phyloP scores from a whole-genome alignment of 1,140 invertebrate genomes.

The Hylaeus volcanicus region DNA sequence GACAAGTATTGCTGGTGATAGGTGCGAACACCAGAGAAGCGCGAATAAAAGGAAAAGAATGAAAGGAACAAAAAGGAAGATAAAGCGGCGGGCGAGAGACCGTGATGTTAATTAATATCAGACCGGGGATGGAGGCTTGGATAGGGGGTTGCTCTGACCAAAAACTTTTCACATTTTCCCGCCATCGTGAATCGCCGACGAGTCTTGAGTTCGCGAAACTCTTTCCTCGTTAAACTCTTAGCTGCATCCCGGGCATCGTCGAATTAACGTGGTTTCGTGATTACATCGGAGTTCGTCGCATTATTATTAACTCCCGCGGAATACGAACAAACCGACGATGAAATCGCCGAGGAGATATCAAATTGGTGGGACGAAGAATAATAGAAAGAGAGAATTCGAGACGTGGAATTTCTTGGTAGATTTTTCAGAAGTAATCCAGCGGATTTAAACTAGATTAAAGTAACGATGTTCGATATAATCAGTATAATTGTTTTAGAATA shows the following conservation, averaged over 20 bases:
- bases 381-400: not conserved
- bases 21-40: slow-evolving; percentile 6
- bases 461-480: too few species aligned
- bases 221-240: slow-evolving; percentile 56
- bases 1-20: slow-evolving; percentile 43
- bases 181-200: slow-evolving; percentile 44
- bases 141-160: slow-evolving; percentile 19
- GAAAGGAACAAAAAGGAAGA: slow-evolving; percentile 28
- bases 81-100: slow-evolving; percentile 20
- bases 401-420: too few species aligned
- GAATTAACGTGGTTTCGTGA: slow-evolving; percentile 61
- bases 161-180: slow-evolving; percentile 63
- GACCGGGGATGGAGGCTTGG: not conserved
- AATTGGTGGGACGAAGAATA: slow-evolving; percentile 52
- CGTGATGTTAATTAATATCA: slow-evolving; percentile 63
- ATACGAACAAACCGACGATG: slow-evolving; percentile 18
- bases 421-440: too few species aligned
- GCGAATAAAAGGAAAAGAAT: slow-evolving; percentile 40
- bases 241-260: slow-evolving; percentile 31
- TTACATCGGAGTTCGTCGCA: slow-evolving; percentile 55
- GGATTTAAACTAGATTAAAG: too few species aligned
- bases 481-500: too few species aligned
- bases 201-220: slow-evolving; percentile 49
- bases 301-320: slow-evolving; percentile 54
- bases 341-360: slow-evolving; percentile 8